Percentiles rank a stretch among this genome's conserved stretches.
Evolutionary conservation across 2,888 invertebrate genomes (phyloP).

Genomic region (Suillia variegata): DNA sequence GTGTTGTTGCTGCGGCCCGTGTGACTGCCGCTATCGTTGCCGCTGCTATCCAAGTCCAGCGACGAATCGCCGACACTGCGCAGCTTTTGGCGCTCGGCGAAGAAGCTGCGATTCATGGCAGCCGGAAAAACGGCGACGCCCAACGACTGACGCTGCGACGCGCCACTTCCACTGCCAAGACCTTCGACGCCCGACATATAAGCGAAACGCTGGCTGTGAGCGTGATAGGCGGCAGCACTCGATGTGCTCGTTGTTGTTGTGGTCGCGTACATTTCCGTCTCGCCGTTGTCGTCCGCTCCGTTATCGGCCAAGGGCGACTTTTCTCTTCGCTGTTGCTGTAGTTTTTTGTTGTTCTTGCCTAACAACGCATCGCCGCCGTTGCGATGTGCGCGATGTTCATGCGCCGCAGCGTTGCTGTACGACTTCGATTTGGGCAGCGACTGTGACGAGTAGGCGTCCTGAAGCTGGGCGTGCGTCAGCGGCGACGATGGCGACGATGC

Average conservation of each 20-base stretch:
- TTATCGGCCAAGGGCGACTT: constrained; percentile 19
- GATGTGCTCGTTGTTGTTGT: constrained; percentile 31
- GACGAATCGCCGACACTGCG: constrained; percentile 52
- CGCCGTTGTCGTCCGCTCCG: constrained; percentile 28
- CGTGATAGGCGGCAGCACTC: constrained; percentile 25
- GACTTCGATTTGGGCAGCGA: constrained; percentile 54
- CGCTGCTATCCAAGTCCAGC: constrained; percentile 46
- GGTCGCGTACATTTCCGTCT: constrained; percentile 36
- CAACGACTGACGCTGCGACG: constrained; percentile 42
- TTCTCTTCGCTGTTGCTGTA: constrained; percentile 22
- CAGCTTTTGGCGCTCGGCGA: constrained; percentile 43
- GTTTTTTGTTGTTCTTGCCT: constrained; percentile 9
- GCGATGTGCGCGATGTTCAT: neutral
- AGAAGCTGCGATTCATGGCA: constrained; percentile 42
- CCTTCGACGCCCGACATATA: constrained; percentile 32
- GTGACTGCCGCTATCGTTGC: constrained; percentile 31
- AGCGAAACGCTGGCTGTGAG: constrained; percentile 27
- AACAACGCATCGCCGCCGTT: neutral
- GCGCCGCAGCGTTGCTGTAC: constrained; percentile 26
- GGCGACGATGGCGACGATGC: constrained; percentile 53
- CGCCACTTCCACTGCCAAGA: constrained; percentile 37
- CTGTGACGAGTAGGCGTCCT: constrained; percentile 48
- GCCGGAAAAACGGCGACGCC: constrained; percentile 52
- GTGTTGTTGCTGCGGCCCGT: constrained; percentile 32
- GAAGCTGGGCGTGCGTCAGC: constrained; percentile 47